A percentile compares a stretch with the other conserved stretches of the same genome.
phyloP scores from a whole-genome alignment of 2,797 vertebrate genomes.

The Enteromius thamalakanensis region DNA sequence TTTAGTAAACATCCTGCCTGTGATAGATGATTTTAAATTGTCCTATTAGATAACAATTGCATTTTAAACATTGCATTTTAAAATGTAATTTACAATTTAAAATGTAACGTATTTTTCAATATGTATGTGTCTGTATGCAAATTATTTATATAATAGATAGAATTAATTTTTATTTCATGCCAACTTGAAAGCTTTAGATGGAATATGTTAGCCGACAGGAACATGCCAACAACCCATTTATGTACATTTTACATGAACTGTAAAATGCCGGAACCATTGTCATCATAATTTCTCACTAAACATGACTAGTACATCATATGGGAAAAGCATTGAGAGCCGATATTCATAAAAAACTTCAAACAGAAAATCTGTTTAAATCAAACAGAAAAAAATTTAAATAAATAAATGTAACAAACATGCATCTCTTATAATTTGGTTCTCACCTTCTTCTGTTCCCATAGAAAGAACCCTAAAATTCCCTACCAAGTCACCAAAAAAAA shows the following conservation, averaged over 20 bases:
- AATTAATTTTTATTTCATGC: background rate
- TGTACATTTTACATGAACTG: background rate
- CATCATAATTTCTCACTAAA: background rate
- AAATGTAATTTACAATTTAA: background rate
- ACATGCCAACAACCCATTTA: background rate
- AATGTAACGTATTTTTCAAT: background rate
- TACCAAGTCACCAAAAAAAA: constrained; percentile 73
- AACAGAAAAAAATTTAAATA: background rate
- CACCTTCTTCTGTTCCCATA: constrained; percentile 71
- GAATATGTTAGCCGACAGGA: background rate
- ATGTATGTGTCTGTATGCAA: background rate
- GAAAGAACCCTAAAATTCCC: constrained; percentile 63
- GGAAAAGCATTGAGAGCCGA: background rate
- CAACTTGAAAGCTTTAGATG: background rate
- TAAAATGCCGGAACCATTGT: constrained; percentile 5
- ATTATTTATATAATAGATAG: background rate
- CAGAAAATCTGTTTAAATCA: background rate
- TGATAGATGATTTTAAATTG: background rate
- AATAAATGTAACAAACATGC: constrained; percentile 62
- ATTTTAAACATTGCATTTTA: too few species aligned
- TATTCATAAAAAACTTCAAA: background rate
- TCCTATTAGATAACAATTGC: background rate
- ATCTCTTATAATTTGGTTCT: constrained; percentile 67
- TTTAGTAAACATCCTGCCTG: background rate
- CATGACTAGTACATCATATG: background rate